phyloP scores from a whole-genome alignment of 2,888 invertebrate genomes.

The Rhaphigaster nebulosa region DNA sequence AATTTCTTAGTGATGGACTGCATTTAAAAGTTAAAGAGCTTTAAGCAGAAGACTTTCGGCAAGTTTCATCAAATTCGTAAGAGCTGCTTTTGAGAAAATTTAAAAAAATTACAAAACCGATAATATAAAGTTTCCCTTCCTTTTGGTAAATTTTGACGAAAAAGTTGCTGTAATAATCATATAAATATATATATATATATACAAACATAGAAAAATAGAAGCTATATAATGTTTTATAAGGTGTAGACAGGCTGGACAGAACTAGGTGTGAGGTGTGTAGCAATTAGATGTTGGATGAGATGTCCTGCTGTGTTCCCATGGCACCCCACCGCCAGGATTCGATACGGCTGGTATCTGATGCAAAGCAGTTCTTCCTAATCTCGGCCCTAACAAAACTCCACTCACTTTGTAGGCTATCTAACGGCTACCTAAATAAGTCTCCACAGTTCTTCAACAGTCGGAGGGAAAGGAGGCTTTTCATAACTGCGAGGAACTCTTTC shows the following conservation, averaged over 20 bases:
- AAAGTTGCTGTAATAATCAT: no score
- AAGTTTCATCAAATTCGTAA: no score
- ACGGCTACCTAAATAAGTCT: conserved; percentile 20
- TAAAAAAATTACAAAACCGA: no score
- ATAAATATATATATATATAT: no score
- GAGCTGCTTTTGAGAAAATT: no score
- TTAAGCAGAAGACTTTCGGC: no score
- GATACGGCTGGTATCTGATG: conserved; percentile 15
- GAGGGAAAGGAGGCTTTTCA: neutral
- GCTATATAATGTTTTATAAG: neutral
- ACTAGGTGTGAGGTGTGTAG: conserved; percentile 11
- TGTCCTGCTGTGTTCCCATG: conserved; percentile 21
- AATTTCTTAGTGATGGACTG: no score
- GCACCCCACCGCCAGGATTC: neutral
- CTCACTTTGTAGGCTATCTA: neutral
- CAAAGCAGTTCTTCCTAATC: conserved; percentile 46
- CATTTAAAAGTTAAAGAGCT: no score
- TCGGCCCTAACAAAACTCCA: neutral
- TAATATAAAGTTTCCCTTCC: no score
- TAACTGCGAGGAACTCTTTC: neutral
- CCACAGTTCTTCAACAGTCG: neutral
- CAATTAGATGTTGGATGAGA: neutral
- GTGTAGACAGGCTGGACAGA: neutral
- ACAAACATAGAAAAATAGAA: no score
- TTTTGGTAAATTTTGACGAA: no score